Evolutionary conservation across 1,140 invertebrate species (phyloP).

Genomic region (Drosophila triauraria): DNA sequence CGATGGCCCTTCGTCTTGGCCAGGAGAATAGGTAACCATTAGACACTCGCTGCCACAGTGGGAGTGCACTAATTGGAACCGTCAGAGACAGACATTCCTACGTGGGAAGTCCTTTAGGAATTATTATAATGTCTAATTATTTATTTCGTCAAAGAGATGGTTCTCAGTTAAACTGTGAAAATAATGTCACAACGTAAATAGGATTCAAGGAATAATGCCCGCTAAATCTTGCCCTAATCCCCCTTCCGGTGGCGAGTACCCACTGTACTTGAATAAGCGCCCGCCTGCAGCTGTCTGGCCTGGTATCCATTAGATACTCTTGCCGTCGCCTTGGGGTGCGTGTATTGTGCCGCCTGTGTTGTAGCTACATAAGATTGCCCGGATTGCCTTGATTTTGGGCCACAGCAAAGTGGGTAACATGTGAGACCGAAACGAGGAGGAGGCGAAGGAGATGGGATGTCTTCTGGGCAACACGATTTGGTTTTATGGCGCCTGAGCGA

Average conservation of each 20-base stretch:
- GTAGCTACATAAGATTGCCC: constrained; percentile 27
- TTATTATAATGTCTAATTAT: no score
- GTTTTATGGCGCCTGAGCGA: constrained; percentile 22
- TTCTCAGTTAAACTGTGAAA: no score
- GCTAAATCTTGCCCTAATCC: neutral
- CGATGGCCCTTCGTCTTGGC: constrained; percentile 41
- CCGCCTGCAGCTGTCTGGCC: constrained; percentile 47
- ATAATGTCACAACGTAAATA: no score
- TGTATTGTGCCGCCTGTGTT: constrained; percentile 14
- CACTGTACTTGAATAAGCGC: constrained; percentile 31
- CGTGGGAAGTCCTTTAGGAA: neutral
- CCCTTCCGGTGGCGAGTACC: neutral
- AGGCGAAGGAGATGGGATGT: no score
- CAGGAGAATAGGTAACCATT: constrained; percentile 43
- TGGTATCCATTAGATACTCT: constrained; percentile 74
- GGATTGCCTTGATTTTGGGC: constrained; percentile 34
- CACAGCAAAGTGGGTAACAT: constrained; percentile 43
- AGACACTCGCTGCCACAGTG: constrained; percentile 32
- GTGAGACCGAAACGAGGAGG: constrained; percentile 4
- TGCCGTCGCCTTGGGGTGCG: constrained; percentile 31
- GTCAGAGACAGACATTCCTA: neutral
- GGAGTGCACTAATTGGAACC: constrained; percentile 22
- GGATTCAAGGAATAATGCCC: neutral
- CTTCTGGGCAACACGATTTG: constrained; percentile 14
- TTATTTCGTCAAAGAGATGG: no score